Evolutionary conservation across 2,888 invertebrate species (phyloP), one percentile per base, ranked within the genome.

Genomic region (Macrosoma leucophasiata): DNA sequence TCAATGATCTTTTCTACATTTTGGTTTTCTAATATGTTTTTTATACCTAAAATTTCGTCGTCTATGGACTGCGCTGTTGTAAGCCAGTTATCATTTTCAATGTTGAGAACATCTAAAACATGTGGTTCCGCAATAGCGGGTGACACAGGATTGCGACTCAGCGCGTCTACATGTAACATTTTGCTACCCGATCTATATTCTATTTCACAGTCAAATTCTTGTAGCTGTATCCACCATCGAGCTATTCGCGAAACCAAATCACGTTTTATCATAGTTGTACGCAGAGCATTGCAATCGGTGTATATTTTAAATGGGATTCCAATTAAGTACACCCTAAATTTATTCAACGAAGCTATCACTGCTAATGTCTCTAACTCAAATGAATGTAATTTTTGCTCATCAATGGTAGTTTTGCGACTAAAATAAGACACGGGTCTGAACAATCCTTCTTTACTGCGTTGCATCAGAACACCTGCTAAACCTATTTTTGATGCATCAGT

Each of bases 91-190:
- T n/a, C n/a, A n/a, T n/a, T n/a, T n/a, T n/a, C n/a, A n/a, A n/a
- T n/a, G n/a, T n/a, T n/a, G n/a, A n/a, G n/a, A n/a, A n/a, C n/a
- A n/a, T n/a, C n/a, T n/a, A n/a, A n/a, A n/a, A n/a, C n/a, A n/a
- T n/a, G n/a, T n/a, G n/a, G n/a, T n/a, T n/a, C 10, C 1, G 9
- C 7, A 1, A 3, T 12, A 4, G 11, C 8, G 3, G 20, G 9
- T 5, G 13, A 25, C 8, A 21, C 22, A 18, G 45, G 27, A 14
- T 45, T 48, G 2, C 50, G 29, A 12, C 41, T 41, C 2, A 50
- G 18, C 1, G 58, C 57, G 33, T 65, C 63, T 4, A 55, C 59
- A 26, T 63, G 57, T 3, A 29, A 18, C 56, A 63, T 59, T n/a
- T 35, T 35, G 12, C 12, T 17, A 2, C 52, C 57, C 2, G 52